These are phyloP conservation scores for Phylloscopus trochilus DNA, from an alignment of 2,113 vertebrate genomes.

Conservation along the genomic window DNA sequence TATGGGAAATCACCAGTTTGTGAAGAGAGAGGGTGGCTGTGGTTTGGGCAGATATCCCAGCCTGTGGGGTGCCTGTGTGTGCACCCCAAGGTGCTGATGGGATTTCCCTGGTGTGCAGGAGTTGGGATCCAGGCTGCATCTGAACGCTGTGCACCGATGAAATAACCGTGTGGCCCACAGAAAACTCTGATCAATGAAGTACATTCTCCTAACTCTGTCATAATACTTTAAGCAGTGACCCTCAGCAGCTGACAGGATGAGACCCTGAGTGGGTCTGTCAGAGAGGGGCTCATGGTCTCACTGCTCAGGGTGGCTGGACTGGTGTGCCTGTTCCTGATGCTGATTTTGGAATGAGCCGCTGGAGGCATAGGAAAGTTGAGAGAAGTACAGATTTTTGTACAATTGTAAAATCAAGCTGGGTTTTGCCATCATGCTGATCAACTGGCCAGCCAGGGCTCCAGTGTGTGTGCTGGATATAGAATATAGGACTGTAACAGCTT, in stretches of 20 bases:
- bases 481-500: neutral
- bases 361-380: neutral
- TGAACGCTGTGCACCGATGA: neutral
- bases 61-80: neutral
- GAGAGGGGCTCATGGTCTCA: neutral
- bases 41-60: neutral
- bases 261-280: neutral
- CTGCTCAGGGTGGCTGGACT: neutral
- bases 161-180: no score
- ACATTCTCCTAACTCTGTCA: accelerated
- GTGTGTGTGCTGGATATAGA: neutral
- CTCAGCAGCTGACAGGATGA: neutral
- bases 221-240: neutral
- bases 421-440: accelerated
- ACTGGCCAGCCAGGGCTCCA: neutral
- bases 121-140: neutral
- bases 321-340: neutral
- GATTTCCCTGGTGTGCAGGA: no score
- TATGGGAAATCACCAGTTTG: neutral
- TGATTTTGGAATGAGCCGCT: neutral
- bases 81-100: neutral
- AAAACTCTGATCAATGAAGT: neutral
- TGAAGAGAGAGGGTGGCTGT: neutral
- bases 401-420: neutral
- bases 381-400: neutral